Evolutionary conservation across 2,113 vertebrate species (phyloP).

Genomic region (Lampris megalopsis): DNA sequence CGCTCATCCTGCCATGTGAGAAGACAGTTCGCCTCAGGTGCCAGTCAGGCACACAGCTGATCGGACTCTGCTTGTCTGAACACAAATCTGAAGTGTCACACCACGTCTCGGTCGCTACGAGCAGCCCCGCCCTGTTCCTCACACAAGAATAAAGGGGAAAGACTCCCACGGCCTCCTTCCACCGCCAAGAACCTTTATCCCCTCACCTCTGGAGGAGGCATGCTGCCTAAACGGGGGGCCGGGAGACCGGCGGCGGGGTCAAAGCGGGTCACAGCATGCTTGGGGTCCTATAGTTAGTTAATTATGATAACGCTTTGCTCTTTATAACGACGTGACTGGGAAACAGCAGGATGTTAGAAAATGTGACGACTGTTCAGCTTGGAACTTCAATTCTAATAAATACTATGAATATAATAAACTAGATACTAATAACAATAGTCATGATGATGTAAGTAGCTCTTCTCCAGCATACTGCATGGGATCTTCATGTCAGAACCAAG

Average conservation of each 20-base stretch:
- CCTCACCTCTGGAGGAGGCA: background rate
- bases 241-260: background rate
- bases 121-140: constrained; percentile 27
- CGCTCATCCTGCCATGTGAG: constrained; percentile 33
- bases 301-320: background rate
- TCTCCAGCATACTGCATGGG: too few species aligned
- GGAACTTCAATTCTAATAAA: too few species aligned
- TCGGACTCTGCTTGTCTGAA: constrained; percentile 17
- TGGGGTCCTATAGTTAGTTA: too few species aligned
- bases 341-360: too few species aligned
- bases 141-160: constrained; percentile 22
- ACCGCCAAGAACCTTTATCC: background rate
- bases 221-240: constrained; percentile 1
- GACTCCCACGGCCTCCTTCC: background rate
- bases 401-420: too few species aligned
- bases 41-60: constrained; percentile 14
- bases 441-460: too few species aligned
- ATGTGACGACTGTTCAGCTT: too few species aligned
- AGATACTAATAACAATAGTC: too few species aligned
- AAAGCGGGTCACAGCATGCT: constrained; percentile 5
- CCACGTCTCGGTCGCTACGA: constrained; percentile 47
- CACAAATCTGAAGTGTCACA: constrained; percentile 47
- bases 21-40: constrained; percentile 53
- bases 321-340: too few species aligned
- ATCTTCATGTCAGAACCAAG: too few species aligned